These are phyloP conservation scores for Scaptomyza graminum DNA, from an alignment of 1,140 invertebrate genomes.

Conservation along the genomic window DNA sequence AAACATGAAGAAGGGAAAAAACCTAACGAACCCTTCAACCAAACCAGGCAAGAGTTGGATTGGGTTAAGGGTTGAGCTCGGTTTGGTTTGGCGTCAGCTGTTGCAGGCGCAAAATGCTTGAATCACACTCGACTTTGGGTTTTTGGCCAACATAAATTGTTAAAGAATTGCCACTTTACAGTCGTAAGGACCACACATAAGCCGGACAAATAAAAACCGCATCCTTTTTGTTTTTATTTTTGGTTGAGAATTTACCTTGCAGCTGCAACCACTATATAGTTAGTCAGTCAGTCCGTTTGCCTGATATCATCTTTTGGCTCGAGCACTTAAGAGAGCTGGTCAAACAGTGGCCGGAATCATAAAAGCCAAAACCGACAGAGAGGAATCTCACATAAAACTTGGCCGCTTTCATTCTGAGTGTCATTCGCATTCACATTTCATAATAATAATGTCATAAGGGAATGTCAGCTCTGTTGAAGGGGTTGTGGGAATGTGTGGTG, in stretches of 20 bases:
- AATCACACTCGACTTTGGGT: constrained; percentile 62
- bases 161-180: constrained; percentile 80
- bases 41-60: not conserved
- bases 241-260: constrained; percentile 18
- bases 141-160: constrained; percentile 77
- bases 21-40: constrained; percentile 47
- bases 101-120: constrained; percentile 42
- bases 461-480: constrained; percentile 12
- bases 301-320: constrained; percentile 14
- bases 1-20: constrained; percentile 15
- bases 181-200: constrained; percentile 79
- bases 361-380: constrained; percentile 8
- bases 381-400: constrained; percentile 1
- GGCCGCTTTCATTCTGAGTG: constrained; percentile 1
- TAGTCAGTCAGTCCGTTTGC: constrained; percentile 9
- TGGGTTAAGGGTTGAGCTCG: not conserved
- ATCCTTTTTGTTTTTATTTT: constrained; percentile 17
- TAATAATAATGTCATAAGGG: constrained; percentile 15
- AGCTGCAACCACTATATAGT: not conserved
- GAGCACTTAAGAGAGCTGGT: not conserved
- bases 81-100: constrained; percentile 61
- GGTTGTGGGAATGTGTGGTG: not conserved
- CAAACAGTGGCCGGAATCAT: constrained; percentile 12
- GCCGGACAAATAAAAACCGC: constrained; percentile 74
- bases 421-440: constrained; percentile 4